These are phyloP conservation scores for Gallinago nigripennis DNA, from an alignment of 2,797 vertebrate species.

Conservation along the genomic window DNA sequence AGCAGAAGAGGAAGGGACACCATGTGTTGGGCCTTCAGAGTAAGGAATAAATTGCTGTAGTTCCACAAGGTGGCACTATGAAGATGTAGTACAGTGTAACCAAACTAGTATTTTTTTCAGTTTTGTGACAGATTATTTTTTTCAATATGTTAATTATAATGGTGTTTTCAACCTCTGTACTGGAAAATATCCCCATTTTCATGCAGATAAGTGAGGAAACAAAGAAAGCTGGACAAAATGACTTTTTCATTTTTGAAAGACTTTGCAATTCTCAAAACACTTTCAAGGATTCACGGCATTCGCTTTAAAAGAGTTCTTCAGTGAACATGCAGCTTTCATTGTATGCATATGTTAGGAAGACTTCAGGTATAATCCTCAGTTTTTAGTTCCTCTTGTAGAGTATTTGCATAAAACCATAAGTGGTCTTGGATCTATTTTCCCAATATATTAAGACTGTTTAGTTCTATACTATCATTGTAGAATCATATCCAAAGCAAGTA, in stretches of 20 bases:
- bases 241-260: not conserved
- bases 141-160: not conserved
- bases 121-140: not conserved
- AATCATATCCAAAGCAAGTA: not conserved
- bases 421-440: not conserved
- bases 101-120: not conserved
- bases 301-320: not conserved
- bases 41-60: not conserved
- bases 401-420: not conserved
- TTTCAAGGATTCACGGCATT: not conserved
- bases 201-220: not conserved
- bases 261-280: not conserved
- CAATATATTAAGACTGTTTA: not conserved
- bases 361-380: not conserved
- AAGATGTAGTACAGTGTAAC: not conserved
- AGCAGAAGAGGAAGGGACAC: not conserved
- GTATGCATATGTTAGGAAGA: not conserved
- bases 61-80: slow-evolving; percentile 77
- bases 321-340: not conserved
- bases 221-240: fast-evolving
- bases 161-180: not conserved
- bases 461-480: not conserved
- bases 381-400: not conserved
- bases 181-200: not conserved
- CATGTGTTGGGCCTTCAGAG: fast-evolving